Percentiles rank a stretch among this genome's conserved stretches.
These are phyloP conservation scores for Microtus ochrogaster DNA, from an alignment of 2,113 vertebrate species.

Conservation along the genomic window DNA sequence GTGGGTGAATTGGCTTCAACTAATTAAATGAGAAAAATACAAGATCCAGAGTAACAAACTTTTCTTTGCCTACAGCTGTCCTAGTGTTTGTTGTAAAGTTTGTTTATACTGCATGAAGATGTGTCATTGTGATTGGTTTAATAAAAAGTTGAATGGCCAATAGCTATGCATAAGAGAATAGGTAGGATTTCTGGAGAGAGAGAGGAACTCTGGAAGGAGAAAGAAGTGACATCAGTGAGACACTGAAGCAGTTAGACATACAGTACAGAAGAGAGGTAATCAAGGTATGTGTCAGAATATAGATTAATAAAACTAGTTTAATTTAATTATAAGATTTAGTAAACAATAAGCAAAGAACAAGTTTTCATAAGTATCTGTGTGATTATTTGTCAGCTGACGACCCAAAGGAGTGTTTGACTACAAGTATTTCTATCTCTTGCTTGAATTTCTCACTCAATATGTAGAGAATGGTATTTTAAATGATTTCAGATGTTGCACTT, in stretches of 20 bases:
- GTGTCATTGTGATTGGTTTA: background rate
- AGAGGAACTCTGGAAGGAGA: background rate
- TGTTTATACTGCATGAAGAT: background rate
- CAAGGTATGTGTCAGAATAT: background rate
- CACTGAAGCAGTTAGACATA: background rate
- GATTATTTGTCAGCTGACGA: background rate
- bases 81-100: background rate
- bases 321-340: background rate
- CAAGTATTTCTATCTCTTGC: background rate
- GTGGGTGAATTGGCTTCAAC: conserved; percentile 19
- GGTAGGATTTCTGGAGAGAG: background rate
- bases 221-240: background rate
- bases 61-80: background rate
- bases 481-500: conserved; percentile 49
- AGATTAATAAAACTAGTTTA: background rate
- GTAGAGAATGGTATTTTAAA: conserved; percentile 50
- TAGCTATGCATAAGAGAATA: background rate
- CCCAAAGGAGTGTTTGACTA: background rate
- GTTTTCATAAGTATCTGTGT: background rate
- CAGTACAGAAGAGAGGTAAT: background rate
- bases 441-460: conserved; percentile 44
- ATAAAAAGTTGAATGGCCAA: background rate
- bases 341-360: background rate
- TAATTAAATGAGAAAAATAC: conserved; percentile 5
- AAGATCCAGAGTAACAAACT: background rate